A percentile compares a stretch with the other conserved stretches of the same genome.
Evolutionary conservation across 2,797 vertebrate species (phyloP).

Genomic region (Paguma larvata): DNA sequence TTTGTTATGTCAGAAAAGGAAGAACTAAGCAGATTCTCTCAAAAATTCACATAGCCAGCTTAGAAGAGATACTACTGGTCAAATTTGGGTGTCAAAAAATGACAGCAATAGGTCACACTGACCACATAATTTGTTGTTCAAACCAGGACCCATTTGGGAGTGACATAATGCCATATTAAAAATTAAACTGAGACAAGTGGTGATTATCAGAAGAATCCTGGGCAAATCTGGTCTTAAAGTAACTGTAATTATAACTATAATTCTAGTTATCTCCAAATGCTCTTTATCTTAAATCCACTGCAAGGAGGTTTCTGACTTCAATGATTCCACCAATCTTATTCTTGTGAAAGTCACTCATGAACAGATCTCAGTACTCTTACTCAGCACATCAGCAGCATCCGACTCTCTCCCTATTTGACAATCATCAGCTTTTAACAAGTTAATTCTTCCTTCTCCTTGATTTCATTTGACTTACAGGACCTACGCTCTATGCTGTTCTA

Average conservation of each 20-base stretch:
- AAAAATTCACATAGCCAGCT: not conserved
- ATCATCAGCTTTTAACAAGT: not conserved
- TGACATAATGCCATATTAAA: slow-evolving; percentile 2
- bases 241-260: not conserved
- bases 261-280: not conserved
- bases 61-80: not conserved
- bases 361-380: not conserved
- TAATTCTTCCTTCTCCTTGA: not conserved
- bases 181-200: not conserved
- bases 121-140: not conserved
- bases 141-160: not conserved
- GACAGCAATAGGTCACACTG: not conserved
- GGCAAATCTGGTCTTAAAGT: not conserved
- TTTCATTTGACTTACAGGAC: not conserved
- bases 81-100: slow-evolving; percentile 27
- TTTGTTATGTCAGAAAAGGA: slow-evolving; percentile 26
- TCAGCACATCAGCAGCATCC: not conserved
- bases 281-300: not conserved
- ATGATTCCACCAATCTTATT: not conserved
- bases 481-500: not conserved
- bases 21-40: not conserved
- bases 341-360: not conserved
- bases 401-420: not conserved
- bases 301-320: not conserved
- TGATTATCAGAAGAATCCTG: not conserved